Evolutionary conservation across 2,888 invertebrate genomes (phyloP), one percentile per base, ranked within the genome.

Genomic region (Cremastinae sp.): DNA sequence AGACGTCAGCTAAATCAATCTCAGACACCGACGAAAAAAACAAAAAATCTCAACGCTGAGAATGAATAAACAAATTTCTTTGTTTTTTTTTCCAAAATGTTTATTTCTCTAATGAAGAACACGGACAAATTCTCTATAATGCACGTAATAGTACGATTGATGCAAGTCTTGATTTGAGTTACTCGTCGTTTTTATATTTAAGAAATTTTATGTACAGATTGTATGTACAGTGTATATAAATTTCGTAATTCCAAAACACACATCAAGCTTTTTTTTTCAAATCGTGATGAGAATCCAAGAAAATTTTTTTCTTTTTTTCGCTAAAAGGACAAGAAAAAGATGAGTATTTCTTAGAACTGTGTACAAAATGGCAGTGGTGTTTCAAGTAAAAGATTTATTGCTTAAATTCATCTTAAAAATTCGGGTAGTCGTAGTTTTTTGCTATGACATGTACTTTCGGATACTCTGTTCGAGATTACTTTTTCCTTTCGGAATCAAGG

Each of bases 1-100:
- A 79, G 83, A 20, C 78, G 75, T 20, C 79, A 64, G 51, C 72
- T 81, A 18, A 78, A 83, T 66, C 53, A 64, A 34, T 58, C 61
- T 5, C 78, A 72, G 56, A 47, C 65, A 14, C 71, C 80, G 0
- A 64, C 69, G 18, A 86, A 83, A 56, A 86, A 82, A 64, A 82
- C 74, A 64, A 81, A 76, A n/a, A 78, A 65, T 45, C 49, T 47
- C 20, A 34, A 49, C 2, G 56, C 71, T 47, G n/a, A 41, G 62
- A 70, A 62, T 73, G 64, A 65, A 41, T 20, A 43, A n/a, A 54
- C 14, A 34, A 28, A 54, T n/a, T 34, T 22, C 1, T 22, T 20
- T 43, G 8, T 28, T 41, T 43, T 43, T 62, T 34, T 20, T 16
- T 56, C 59, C 20, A 53, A 43, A 66, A 59, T 45, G 45, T 58